Base-by-base conservation (phyloP, 2,797 vertebrate species). In the Channa striata region DNA sequence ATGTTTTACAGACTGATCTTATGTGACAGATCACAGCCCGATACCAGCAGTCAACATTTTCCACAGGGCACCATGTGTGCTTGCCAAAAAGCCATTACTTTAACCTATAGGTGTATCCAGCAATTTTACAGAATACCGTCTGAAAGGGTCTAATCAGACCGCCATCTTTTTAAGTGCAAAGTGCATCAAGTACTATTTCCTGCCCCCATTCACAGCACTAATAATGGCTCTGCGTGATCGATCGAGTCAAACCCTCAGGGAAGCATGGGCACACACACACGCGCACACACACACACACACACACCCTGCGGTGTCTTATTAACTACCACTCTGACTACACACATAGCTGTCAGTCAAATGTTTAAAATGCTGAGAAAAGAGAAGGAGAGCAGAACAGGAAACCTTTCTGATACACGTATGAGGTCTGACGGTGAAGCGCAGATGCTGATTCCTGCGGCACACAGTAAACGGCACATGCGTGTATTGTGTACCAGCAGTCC, bases 211-310 rank as follows among this genome's bases (percentile, higher is more conserved):
- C 23, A 60, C 61, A 57, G 30, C 61, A 47, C 48, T 47, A 46
- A 78, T 85, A 81, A 86, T 85, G 74, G 76, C 60, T 73, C 52
- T n/a, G 64, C 72, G 66, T 48, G 56, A 87, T 83, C 64, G 77
- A 87, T 85, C 1, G 40, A 69, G 57, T 73, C 53, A 19, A 68
- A 62, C 39, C 53, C 57, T 56, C 47, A 42, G 68, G 68, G 59
- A 63, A 46, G 12, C 39, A 1, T 39, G 30, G 14, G n/a, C 50
- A 40, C 47, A 21, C 62, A 46, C 48, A 39, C 44, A 75, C 39
- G 40, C 47, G 21, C 62, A 46, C 48, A 39, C 44, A 75, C 39
- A 57, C 52, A 42, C 39, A 17, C 44, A 64, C 53, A 59, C 50
- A 43, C 44, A 49, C 50, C 51, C 56, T 43, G 53, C 49, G 42